Conservation (phyloP, 2,888 invertebrate genomes). For the Diabrotica balteata region DNA sequence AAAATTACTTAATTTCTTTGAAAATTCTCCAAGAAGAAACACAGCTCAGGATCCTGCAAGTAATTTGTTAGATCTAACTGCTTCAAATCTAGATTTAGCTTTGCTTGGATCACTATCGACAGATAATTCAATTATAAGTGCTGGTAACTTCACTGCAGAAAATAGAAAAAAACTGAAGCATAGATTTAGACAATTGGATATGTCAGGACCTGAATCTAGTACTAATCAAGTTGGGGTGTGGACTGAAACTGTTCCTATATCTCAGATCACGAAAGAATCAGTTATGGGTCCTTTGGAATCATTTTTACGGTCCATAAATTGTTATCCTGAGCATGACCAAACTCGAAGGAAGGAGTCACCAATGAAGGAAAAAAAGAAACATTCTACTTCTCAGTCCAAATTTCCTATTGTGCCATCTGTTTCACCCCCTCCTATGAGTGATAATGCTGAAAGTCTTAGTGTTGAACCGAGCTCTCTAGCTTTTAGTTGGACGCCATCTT, state of each 20-base stretch:
- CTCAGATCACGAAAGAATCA: conserved; percentile 50
- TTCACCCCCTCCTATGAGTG: conserved; percentile 47
- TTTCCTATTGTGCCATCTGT: conserved; percentile 37
- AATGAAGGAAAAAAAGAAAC: conserved; percentile 37
- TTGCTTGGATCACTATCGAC: conserved; percentile 40
- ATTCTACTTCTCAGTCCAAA: conserved; percentile 31
- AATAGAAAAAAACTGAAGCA: conserved; percentile 45
- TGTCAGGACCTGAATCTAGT: conserved; percentile 19
- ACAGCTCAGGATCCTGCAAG: conserved; percentile 11
- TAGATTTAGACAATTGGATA: conserved; percentile 38
- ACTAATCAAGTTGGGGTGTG: conserved; percentile 38
- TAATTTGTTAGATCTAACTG: conserved; percentile 46
- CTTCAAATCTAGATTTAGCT: conserved; percentile 48
- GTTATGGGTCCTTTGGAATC: conserved; percentile 58
- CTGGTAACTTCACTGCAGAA: conserved; percentile 35
- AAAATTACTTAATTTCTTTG: conserved; percentile 63
- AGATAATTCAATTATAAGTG: conserved; percentile 30
- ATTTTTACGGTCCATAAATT: conserved; percentile 56
- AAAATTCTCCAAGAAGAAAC: conserved; percentile 24
- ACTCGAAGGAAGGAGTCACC: conserved; percentile 40
- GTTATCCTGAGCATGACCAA: conserved; percentile 56
- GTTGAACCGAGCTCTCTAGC: conserved; percentile 48
- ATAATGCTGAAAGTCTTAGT: conserved; percentile 44
- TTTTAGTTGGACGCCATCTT: conserved; percentile 59
- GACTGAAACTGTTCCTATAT: conserved; percentile 51